Base-by-base conservation (phyloP, 1,140 invertebrate genomes). In the Littorina saxatilis region DNA sequence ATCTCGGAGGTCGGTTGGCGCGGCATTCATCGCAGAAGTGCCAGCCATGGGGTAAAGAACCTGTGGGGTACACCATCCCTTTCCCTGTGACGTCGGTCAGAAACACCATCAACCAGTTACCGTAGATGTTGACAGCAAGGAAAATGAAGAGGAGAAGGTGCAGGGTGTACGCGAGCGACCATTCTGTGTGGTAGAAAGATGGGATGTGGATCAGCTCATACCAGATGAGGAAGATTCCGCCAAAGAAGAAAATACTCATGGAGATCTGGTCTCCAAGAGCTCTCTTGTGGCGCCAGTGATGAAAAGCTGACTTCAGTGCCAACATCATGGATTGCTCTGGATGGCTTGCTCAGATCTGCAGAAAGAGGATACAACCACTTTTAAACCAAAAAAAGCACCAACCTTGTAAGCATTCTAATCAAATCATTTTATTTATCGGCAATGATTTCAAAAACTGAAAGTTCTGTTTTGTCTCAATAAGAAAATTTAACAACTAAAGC, bases 1-100 rank as follows among this genome's bases (percentile, higher is more conserved):
- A 95, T 17, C 89, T 73, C 7, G 88, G 85, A 0, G 89, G 90
- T 1, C 32, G 50, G 55, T 85, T 77, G 32, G 55, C 50, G 0
- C 79, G 7, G 74, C 89, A 90, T 17, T 37, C 63, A 11, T 76
- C 52, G 78, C 89, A 90, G 32, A 84, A 86, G 35, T 61, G 58
- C 87, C 85, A 88, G 0, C 84, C 84, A n/a, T n/a, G n/a, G n/a
- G n/a, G n/a, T n/a, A n/a, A n/a, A 20, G 63, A 52, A 15, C 74
- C 58, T 11, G 83, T 50, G 0, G 58, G 47, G 29, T 76, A 79
- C 17, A 74, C 39, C 27, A 81, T 63, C 0, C 58, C 29, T 9
- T 52, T 80, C 27, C 47, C 32, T 0, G 85, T 81, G 17, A 82
- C 81, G 58, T 86, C 84, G n/a, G 82, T 87, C 52, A 81, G 84